A percentile compares a stretch with the other conserved stretches of the same genome.
Evolutionary conservation across 2,113 vertebrate genomes (phyloP).

Genomic region (Datnioides undecimradiatus): DNA sequence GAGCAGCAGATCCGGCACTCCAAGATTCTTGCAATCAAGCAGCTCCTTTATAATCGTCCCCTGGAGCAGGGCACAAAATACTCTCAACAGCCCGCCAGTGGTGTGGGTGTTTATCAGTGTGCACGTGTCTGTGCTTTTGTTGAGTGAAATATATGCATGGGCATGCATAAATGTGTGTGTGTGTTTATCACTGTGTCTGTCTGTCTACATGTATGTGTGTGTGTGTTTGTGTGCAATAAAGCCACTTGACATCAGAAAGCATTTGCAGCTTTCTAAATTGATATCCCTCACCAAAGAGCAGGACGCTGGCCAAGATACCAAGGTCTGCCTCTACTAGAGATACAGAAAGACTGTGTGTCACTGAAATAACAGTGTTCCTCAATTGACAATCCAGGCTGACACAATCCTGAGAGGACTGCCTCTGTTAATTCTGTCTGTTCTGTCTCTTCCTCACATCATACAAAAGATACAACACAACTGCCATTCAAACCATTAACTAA

Average conservation of each 20-base stretch:
- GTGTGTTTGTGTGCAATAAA: conserved; percentile 15
- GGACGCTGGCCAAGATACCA: conserved; percentile 19
- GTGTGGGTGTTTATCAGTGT: conserved; percentile 31
- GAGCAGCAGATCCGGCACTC: conserved; percentile 50
- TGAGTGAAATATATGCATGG: neutral
- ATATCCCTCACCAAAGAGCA: conserved; percentile 36
- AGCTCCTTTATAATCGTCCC: conserved; percentile 57
- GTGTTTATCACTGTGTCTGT: conserved; percentile 20
- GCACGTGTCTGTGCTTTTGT: conserved; percentile 16
- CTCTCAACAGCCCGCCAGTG: conserved; percentile 27
- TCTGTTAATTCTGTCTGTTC: neutral
- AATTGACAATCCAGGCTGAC: conserved; percentile 29
- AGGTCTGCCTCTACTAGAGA: conserved; percentile 4
- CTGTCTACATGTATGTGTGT: neutral
- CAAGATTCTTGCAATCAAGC: conserved; percentile 68
- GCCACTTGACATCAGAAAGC: conserved; percentile 47
- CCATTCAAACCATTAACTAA: neutral
- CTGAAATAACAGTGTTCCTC: conserved; percentile 16
- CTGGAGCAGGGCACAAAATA: conserved; percentile 44
- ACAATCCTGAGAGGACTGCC: neutral
- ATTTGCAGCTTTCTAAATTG: conserved; percentile 47
- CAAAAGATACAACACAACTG: neutral
- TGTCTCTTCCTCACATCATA: neutral
- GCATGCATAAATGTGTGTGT: conserved; percentile 15
- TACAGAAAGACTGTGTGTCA: conserved; percentile 19